Evolutionary conservation across 2,113 vertebrate species (phyloP).

Genomic region (Polypterus bichir): DNA sequence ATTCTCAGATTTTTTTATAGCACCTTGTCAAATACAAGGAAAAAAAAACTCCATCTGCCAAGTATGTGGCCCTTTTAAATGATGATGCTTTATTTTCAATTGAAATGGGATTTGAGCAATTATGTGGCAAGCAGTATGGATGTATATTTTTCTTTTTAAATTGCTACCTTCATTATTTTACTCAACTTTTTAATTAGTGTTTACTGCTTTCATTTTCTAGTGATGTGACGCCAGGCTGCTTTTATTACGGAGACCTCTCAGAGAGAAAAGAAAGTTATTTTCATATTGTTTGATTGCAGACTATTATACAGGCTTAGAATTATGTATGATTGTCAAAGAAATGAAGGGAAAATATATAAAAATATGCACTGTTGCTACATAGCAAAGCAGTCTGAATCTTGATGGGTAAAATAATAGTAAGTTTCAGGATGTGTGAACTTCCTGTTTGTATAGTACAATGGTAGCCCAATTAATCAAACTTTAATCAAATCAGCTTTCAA

Average conservation of each 20-base stretch:
- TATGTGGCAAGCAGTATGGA: not conserved
- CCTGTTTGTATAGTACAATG: no score
- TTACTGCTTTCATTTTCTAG: slow-evolving; percentile 1
- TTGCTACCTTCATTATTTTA: slow-evolving; percentile 5
- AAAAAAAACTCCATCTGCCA: no score
- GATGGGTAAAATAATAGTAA: no score
- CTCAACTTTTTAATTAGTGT: not conserved
- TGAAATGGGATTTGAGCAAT: not conserved
- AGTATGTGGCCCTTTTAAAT: no score
- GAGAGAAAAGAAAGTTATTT: not conserved
- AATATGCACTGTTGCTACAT: no score
- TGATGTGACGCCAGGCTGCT: not conserved
- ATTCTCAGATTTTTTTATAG: no score
- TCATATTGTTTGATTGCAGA: not conserved
- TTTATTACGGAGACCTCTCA: not conserved
- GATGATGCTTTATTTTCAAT: not conserved
- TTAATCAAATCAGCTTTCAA: no score
- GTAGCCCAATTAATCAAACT: no score
- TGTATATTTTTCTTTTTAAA: slow-evolving; percentile 6
- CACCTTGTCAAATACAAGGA: no score
- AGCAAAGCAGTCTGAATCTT: no score
- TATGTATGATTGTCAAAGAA: not conserved
- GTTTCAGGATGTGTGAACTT: no score
- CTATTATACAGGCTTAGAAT: not conserved
- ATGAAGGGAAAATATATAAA: not conserved